Evolutionary conservation across 2,113 vertebrate species (phyloP).

Genomic region (Hepsetus odoe): DNA sequence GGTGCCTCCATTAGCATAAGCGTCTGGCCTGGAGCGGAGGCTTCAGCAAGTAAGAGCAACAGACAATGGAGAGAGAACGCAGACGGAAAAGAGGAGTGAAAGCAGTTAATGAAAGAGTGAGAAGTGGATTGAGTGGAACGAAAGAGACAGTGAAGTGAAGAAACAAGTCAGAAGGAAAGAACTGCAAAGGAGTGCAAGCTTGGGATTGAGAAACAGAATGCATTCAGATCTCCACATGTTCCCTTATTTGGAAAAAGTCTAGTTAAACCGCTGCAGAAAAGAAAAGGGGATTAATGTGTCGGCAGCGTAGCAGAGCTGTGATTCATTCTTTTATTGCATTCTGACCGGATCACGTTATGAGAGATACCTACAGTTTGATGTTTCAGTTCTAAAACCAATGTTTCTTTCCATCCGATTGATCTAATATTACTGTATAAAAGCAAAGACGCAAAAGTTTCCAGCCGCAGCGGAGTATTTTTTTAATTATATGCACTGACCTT

Average conservation of each 20-base stretch:
- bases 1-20: conserved; percentile 54
- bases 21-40: conserved; percentile 5
- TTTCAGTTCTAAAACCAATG: neutral
- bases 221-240: neutral
- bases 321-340: neutral
- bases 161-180: neutral
- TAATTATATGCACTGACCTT: neutral
- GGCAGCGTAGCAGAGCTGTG: neutral
- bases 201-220: neutral
- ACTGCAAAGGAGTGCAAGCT: neutral
- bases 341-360: too few species aligned
- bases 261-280: neutral
- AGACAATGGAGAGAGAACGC: conserved; percentile 13
- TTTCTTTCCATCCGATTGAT: neutral
- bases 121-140: neutral
- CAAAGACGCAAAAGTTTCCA: conserved; percentile 11
- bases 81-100: neutral
- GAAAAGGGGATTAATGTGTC: neutral
- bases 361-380: neutral
- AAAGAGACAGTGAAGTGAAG: neutral
- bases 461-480: neutral
- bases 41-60: conserved; percentile 4
- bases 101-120: neutral
- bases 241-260: neutral
- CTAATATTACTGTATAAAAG: neutral